Conservation (phyloP, 2,888 invertebrate species). For the Strigamia crassipes region DNA sequence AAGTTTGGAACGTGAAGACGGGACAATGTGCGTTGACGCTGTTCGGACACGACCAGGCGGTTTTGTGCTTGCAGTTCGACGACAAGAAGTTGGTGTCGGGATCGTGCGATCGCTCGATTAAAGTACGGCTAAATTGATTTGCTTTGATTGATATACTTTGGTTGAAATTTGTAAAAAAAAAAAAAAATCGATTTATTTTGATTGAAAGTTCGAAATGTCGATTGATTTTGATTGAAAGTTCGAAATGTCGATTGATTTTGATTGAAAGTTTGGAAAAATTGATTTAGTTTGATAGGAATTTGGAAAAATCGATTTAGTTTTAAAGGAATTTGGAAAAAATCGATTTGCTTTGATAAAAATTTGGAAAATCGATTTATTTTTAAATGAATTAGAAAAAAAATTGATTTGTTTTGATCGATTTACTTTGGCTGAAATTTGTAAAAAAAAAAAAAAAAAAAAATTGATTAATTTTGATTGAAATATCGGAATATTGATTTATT, state of each 20-base stretch:
- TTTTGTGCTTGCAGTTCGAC: constrained; percentile 62
- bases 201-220: no score
- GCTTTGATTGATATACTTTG: no score
- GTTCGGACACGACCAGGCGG: constrained; percentile 62
- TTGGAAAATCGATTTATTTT: neutral
- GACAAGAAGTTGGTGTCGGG: constrained; percentile 60
- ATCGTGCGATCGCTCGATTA: constrained; percentile 62
- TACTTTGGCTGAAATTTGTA: neutral
- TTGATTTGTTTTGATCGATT: no score
- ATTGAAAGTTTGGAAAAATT: no score
- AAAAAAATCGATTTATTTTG: no score
- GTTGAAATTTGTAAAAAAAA: neutral
- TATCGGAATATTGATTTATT: neutral
- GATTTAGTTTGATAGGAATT: neutral
- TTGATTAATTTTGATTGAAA: neutral
- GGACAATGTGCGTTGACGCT: constrained; percentile 60
- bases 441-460: neutral
- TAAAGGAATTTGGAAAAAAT: neutral
- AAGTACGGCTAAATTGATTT: constrained; percentile 54
- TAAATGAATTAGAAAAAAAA: neutral
- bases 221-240: no score
- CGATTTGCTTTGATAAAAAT: neutral
- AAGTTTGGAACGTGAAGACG: constrained; percentile 61
- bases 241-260: no score
- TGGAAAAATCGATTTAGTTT: neutral